A percentile compares a stretch with the other conserved stretches of the same genome.
Conservation (phyloP, 2,113 vertebrate species). For the Dromiciops gliroides region DNA sequence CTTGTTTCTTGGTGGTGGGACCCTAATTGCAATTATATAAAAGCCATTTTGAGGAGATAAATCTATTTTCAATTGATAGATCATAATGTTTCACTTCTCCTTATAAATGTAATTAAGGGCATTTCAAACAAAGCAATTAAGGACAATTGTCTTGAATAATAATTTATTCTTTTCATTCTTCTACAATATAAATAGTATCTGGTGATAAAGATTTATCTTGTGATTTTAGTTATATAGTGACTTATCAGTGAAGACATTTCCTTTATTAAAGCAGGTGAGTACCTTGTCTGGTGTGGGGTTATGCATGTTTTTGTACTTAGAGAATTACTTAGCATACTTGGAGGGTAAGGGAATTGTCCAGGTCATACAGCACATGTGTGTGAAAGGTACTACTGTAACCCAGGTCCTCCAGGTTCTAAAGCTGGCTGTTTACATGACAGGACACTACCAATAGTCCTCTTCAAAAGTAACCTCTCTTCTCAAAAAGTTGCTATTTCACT, state of each 20-base stretch:
- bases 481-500: too few species aligned
- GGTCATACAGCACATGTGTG: too few species aligned
- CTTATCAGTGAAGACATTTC: not conserved
- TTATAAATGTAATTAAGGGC: slow-evolving; percentile 64
- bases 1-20: not conserved
- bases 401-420: too few species aligned
- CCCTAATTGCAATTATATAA: not conserved
- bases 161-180: not conserved
- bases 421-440: too few species aligned
- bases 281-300: not conserved
- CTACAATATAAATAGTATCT: not conserved
- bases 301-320: too few species aligned
- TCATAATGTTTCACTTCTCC: slow-evolving; percentile 43
- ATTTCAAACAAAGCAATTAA: slow-evolving; percentile 46
- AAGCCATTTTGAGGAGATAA: not conserved
- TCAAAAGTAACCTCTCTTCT: too few species aligned
- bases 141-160: not conserved
- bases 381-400: too few species aligned
- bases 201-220: not conserved
- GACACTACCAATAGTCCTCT: too few species aligned
- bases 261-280: not conserved
- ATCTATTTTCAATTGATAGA: slow-evolving; percentile 46
- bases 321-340: too few species aligned
- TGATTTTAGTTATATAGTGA: not conserved
- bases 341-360: too few species aligned